These are phyloP conservation scores for Anguilla megastoma DNA, from an alignment of 2,797 vertebrate genomes.

Conservation along the genomic window DNA sequence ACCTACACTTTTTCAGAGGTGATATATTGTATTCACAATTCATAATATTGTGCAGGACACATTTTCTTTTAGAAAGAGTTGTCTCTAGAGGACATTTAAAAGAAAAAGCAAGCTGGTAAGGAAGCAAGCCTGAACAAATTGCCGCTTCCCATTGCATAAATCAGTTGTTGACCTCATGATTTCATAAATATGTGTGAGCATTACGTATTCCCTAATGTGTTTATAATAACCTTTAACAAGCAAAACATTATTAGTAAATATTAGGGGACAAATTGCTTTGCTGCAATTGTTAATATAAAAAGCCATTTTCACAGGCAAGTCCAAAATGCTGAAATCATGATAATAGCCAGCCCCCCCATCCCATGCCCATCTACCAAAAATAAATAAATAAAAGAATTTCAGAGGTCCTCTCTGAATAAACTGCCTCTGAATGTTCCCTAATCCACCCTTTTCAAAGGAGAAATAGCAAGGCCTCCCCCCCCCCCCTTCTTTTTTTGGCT, in stretches of 20 bases:
- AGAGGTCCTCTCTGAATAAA: slow-evolving; percentile 61
- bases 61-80: not conserved
- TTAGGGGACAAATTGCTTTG: slow-evolving; percentile 72
- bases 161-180: slow-evolving; percentile 1
- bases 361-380: slow-evolving; percentile 62
- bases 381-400: slow-evolving; percentile 52
- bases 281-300: slow-evolving; percentile 66
- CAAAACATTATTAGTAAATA: slow-evolving; percentile 62
- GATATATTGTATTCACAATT: slow-evolving; percentile 8
- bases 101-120: not conserved
- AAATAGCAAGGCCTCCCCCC: slow-evolving; percentile 54
- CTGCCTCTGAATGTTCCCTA: slow-evolving; percentile 58
- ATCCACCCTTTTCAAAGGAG: slow-evolving; percentile 55
- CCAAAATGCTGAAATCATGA: slow-evolving; percentile 39
- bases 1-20: not conserved
- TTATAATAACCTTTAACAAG: slow-evolving; percentile 24
- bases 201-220: slow-evolving; percentile 10
- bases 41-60: slow-evolving; percentile 16
- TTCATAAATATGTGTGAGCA: slow-evolving; percentile 9
- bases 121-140: slow-evolving; percentile 8
- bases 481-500: slow-evolving; percentile 43
- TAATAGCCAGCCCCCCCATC: slow-evolving; percentile 57
- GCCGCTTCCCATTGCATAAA: not conserved
- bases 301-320: slow-evolving; percentile 68
- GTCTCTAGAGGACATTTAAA: not conserved